Evolutionary conservation across 2,113 vertebrate genomes (phyloP).

Genomic region (Nesogale talazaci): DNA sequence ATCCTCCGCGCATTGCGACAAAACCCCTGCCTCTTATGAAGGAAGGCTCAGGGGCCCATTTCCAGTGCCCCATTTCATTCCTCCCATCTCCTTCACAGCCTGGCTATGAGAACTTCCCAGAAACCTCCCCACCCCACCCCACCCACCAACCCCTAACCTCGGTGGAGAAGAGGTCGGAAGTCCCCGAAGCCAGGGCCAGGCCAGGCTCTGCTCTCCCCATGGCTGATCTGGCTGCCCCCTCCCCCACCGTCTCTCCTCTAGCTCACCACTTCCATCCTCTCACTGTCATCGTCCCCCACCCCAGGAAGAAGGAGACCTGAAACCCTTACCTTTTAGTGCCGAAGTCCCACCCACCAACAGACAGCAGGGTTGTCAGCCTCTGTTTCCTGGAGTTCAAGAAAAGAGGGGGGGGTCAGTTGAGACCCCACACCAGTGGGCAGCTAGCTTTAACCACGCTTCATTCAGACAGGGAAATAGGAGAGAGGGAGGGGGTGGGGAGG

Average conservation of each 20-base stretch:
- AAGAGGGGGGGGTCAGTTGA: not conserved
- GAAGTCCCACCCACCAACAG: constrained; percentile 87
- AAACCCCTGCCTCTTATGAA: not conserved
- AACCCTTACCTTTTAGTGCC: constrained; percentile 74
- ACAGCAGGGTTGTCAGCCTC: constrained; percentile 86
- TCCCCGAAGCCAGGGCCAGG: not conserved
- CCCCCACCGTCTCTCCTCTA: not conserved
- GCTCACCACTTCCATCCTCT: not conserved
- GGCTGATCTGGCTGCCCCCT: not conserved
- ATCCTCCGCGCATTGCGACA: not conserved
- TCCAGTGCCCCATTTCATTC: not conserved
- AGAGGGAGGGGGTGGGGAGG: no score
- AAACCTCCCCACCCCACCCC: constrained; percentile 1
- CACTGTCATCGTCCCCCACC: not conserved
- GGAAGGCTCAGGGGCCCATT: not conserved
- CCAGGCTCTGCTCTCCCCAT: not conserved
- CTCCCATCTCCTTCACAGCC: not conserved
- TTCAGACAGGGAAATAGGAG: not conserved
- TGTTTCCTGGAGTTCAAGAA: constrained; percentile 77
- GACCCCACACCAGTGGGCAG: no score
- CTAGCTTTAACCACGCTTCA: not conserved
- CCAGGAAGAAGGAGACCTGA: not conserved
- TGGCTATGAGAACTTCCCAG: not conserved
- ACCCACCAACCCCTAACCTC: no score
- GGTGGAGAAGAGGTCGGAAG: constrained; percentile 60